Base-by-base conservation (phyloP, 1,140 invertebrate genomes). In the Bombus ignitus region DNA sequence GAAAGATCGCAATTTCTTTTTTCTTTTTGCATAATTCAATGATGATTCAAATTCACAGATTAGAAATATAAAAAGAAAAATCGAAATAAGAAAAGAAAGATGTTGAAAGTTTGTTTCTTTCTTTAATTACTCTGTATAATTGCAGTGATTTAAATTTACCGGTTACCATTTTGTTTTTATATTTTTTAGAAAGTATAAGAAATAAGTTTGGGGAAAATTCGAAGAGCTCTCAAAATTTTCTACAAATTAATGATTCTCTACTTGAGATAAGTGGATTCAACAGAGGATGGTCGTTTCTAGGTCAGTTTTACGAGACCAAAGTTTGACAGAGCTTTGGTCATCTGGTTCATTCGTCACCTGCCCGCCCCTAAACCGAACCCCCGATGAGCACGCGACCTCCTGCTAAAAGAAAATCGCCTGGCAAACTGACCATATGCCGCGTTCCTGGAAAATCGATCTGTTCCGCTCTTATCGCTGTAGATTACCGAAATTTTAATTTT, bases 291-390 rank as follows among this genome's bases (percentile, higher is more conserved):
- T 10, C 68, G 37, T 59, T 81, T 81, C n/a, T 68, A n/a, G 82
- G 35, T n/a, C 68, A 65, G 37, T 81, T 89, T 77, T 73, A 87
- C 53, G 35, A 62, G 44, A 70, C 39, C 65, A 70, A 75, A 90
- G 85, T 83, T 88, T 90, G 72, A 87, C 89, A 39, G 80, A 88
- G 83, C 80, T 87, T 91, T 76, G 92, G 91, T 93, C 93, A 93
- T 93, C 91, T 90, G 92, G 91, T 89, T 90, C 86, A 92, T 88
- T 89, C 90, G 91, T 93, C 93, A 93, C 91, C 92, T 94, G 93
- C 91, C 91, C 86, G 86, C 81, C 89, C 83, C 81, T 86, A 81
- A 86, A 89, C 75, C 76, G 47, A 90, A 93, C 92, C 90, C 90
- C 91, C 83, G 88, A 91, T 81, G 88, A 57, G 86, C 91, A 89